Evolutionary conservation across 2,797 vertebrate species (phyloP).

Genomic region (Melanotaenia nigrans): DNA sequence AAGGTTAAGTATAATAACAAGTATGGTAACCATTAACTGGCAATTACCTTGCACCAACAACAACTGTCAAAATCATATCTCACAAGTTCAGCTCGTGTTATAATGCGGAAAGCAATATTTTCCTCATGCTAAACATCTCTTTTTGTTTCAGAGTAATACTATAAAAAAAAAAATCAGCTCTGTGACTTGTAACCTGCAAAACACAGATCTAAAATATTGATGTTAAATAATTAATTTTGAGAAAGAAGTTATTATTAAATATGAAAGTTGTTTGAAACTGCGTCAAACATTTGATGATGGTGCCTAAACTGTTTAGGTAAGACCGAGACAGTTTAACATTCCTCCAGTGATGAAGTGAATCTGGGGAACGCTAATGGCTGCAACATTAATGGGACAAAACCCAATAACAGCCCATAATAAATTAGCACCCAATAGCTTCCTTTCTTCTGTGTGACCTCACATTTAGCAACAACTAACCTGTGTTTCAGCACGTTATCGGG

Average conservation of each 20-base stretch:
- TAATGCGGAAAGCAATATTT: neutral
- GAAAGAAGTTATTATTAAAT: neutral
- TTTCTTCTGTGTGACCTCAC: slow-evolving; percentile 52
- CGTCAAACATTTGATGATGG: slow-evolving; percentile 28
- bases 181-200: neutral
- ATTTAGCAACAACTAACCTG: slow-evolving; percentile 39
- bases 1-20: no score
- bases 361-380: slow-evolving; percentile 15
- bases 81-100: neutral
- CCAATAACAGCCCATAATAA: slow-evolving; percentile 47
- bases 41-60: no score
- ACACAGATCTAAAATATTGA: neutral
- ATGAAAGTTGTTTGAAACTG: slow-evolving; percentile 18
- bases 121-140: neutral
- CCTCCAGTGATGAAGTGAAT: slow-evolving; percentile 10
- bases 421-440: slow-evolving; percentile 19
- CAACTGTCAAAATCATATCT: neutral
- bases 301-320: slow-evolving; percentile 19
- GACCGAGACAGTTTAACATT: slow-evolving; percentile 31
- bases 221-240: neutral
- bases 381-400: slow-evolving; percentile 12
- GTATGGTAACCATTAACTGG: no score
- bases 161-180: neutral
- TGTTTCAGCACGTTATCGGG: slow-evolving; percentile 56
- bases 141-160: neutral